Conservation (phyloP, 2,888 invertebrate species). For the Rambutsinella grinnellia region DNA sequence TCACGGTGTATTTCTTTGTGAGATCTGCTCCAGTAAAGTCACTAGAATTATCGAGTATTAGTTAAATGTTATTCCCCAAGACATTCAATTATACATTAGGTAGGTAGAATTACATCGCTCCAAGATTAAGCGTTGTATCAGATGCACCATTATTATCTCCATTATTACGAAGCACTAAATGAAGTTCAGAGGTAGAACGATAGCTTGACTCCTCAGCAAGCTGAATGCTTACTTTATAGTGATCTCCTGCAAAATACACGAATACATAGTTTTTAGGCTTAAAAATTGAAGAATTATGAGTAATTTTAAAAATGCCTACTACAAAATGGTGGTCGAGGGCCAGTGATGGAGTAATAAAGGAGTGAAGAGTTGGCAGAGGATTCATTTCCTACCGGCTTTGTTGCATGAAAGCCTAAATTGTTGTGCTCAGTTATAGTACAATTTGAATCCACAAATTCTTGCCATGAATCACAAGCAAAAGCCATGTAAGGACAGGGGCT, state of each 20-base stretch:
- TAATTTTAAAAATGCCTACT: constrained; percentile 73
- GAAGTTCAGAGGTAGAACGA: constrained; percentile 70
- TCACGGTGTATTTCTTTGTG: constrained; percentile 46
- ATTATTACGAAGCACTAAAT: constrained; percentile 41
- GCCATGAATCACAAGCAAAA: constrained; percentile 84
- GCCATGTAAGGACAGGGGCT: constrained; percentile 82
- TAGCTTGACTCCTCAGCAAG: constrained; percentile 77
- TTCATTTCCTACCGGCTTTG: constrained; percentile 28
- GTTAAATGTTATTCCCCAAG: not conserved
- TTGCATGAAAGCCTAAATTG: constrained; percentile 63
- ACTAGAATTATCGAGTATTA: constrained; percentile 62
- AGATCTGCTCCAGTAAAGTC: constrained; percentile 65
- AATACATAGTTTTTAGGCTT: no score
- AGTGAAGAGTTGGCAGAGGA: constrained; percentile 72
- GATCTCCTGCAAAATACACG: constrained; percentile 78
- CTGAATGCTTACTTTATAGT: constrained; percentile 83
- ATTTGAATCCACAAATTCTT: constrained; percentile 70
- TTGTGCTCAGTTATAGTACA: constrained; percentile 66
- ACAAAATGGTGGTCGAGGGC: constrained; percentile 80
- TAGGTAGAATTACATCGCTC: constrained; percentile 37
- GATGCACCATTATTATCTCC: constrained; percentile 18
- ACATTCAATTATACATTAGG: no score
- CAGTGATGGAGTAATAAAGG: constrained; percentile 80
- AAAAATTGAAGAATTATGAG: constrained; percentile 5
- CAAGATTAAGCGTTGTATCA: constrained; percentile 32